A percentile compares a stretch with the other conserved stretches of the same genome.
Conservation (phyloP, 2,888 invertebrate genomes). For the Timema podura region DNA sequence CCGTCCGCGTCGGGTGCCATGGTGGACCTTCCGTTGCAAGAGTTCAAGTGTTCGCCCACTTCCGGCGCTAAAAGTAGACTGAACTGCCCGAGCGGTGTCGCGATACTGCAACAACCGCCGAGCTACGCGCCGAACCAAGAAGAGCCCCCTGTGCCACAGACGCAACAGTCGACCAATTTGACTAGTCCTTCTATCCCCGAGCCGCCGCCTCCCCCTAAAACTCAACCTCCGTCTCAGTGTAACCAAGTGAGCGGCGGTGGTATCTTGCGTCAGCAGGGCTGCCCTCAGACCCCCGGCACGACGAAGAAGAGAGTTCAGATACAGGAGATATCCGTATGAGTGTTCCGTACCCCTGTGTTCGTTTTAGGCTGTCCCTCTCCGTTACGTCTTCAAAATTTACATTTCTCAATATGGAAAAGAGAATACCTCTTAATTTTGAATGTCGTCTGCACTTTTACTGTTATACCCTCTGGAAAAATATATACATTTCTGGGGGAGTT, state of each 20-base stretch:
- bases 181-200: constrained; percentile 53
- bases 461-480: too few relatives aligned
- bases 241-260: constrained; percentile 50
- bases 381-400: not conserved
- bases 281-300: constrained; percentile 67
- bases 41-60: constrained; percentile 57
- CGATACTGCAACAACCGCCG: constrained; percentile 28
- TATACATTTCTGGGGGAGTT: too few relatives aligned
- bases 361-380: not conserved
- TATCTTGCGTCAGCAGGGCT: constrained; percentile 56
- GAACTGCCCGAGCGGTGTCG: constrained; percentile 43
- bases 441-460: too few relatives aligned
- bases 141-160: constrained; percentile 11
- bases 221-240: constrained; percentile 46
- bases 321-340: constrained; percentile 87
- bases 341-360: not conserved
- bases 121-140: constrained; percentile 19
- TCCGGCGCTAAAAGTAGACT: constrained; percentile 43
- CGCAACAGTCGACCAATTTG: constrained; percentile 2
- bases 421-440: too few relatives aligned
- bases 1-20: constrained; percentile 38
- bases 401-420: too few relatives aligned
- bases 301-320: constrained; percentile 89
- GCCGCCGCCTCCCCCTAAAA: constrained; percentile 58
- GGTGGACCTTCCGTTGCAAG: constrained; percentile 61